Evolutionary conservation across 2,797 vertebrate genomes (phyloP), one percentile per base, ranked within the genome.

Genomic region (Paramormyrops hopkinsi): DNA sequence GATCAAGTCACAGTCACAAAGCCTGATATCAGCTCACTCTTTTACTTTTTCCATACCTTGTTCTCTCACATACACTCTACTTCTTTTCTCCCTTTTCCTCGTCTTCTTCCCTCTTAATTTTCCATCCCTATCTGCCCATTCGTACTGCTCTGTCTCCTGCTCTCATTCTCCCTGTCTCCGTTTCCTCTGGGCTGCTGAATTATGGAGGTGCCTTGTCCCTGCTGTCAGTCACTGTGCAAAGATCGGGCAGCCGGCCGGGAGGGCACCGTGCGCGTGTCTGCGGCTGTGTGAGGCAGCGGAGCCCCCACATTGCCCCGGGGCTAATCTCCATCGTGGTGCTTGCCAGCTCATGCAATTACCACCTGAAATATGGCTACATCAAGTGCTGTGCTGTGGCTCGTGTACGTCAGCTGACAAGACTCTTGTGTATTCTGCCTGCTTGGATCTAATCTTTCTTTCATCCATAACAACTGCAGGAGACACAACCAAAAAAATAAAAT

Each of bases 111-210:
- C 25, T 53, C 83, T 14, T 17, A 1, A 86, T 33, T 51, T 85
- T 53, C 12, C 29, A 89, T 46, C 8, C 17, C 51, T 37, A 19
- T 48, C 53, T 62, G 0, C 12, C 12, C 1, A 84, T 7, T 11
- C 0, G 90, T 93, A 5, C 65, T 69, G 29, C 92, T 90, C 91
- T 94, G 91, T 90, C 41, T 88, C 89, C 91, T 88, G 29, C 56
- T 88, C 48, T 91, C 89, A 91, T 90, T 90, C 88, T 2, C 6
- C n/a, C 22, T 89, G 11, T 51, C 90, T 62, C 89, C 22, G 69
- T 90, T 65, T 46, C 51, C 91, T 90, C 91, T 92, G 92, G 91
- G 90, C 88, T 91, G 91, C 92, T 94, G 91, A 95, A 94, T 94
- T 93, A 94, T 93, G 90, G 90, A 93, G 92, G 37, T 90, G 88